Evolutionary conservation across 2,113 vertebrate genomes (phyloP).

Genomic region (Albula goreensis): DNA sequence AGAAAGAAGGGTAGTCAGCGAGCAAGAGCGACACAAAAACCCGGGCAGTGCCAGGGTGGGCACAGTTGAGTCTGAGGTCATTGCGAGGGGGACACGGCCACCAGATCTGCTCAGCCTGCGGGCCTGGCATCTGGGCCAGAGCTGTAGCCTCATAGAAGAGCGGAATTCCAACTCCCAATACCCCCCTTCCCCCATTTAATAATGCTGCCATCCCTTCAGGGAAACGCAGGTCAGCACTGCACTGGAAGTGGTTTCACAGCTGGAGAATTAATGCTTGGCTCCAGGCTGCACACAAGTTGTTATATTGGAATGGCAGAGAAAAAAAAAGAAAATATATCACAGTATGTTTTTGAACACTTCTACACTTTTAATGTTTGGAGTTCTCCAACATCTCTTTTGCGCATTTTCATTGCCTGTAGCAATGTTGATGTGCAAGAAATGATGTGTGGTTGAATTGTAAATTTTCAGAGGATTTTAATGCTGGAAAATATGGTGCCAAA

Average conservation of each 20-base stretch:
- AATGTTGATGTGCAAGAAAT: not conserved
- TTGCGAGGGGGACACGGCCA: too few relatives aligned
- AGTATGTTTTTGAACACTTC: not conserved
- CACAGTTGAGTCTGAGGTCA: too few relatives aligned
- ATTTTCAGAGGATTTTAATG: not conserved
- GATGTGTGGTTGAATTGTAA: not conserved
- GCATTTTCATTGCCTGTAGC: not conserved
- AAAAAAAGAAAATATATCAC: not conserved
- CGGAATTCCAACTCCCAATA: too few relatives aligned
- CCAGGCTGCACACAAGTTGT: not conserved
- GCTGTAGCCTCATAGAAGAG: too few relatives aligned
- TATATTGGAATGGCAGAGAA: not conserved
- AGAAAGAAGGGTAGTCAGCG: too few relatives aligned
- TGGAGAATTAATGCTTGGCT: not conserved
- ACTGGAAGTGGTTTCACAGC: not conserved
- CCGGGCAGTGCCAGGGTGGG: too few relatives aligned
- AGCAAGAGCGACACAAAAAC: too few relatives aligned
- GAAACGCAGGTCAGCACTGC: not conserved
- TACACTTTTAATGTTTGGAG: not conserved
- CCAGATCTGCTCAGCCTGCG: too few relatives aligned
- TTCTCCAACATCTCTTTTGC: not conserved
- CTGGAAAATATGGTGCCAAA: not conserved
- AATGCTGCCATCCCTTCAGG: not conserved
- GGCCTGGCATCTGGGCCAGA: too few relatives aligned
- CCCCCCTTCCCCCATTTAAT: not conserved